These are phyloP conservation scores for Metallyticus violacea DNA, from an alignment of 2,888 invertebrate species.

Conservation along the genomic window DNA sequence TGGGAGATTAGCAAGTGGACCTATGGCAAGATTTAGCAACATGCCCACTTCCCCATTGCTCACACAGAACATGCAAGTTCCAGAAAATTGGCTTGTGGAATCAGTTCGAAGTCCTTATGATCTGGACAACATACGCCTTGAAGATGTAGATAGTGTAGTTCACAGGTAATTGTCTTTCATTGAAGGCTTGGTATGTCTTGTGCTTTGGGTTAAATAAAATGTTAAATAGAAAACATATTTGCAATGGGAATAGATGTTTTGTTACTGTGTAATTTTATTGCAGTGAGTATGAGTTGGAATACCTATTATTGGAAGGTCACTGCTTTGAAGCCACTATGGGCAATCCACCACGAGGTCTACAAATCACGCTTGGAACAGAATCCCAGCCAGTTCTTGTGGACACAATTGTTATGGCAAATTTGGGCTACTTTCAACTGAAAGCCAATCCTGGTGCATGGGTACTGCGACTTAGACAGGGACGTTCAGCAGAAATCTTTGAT, in stretches of 20 bases:
- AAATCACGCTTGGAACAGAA: conserved; percentile 87
- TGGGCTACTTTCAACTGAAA: conserved; percentile 97
- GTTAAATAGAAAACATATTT: not conserved
- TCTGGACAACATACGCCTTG: conserved; percentile 93
- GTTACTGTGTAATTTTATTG: conserved; percentile 34
- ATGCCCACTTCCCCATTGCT: conserved; percentile 89
- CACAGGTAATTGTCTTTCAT: conserved; percentile 59
- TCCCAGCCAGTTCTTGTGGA: conserved; percentile 78
- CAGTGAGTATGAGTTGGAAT: conserved; percentile 94
- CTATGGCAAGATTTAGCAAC: conserved; percentile 81
- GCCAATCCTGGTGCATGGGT: conserved; percentile 97
- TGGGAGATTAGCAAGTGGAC: conserved; percentile 69
- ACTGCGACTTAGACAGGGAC: conserved; percentile 82
- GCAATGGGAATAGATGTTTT: not conserved
- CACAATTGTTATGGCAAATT: conserved; percentile 99
- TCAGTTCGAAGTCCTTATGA: conserved; percentile 91
- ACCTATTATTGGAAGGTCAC: conserved; percentile 92
- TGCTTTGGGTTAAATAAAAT: too few relatives aligned
- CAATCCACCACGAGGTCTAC: conserved; percentile 95
- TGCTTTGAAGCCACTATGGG: conserved; percentile 90
- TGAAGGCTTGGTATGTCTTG: too few relatives aligned
- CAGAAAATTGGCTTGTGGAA: conserved; percentile 95
- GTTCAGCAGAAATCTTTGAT: conserved; percentile 92
- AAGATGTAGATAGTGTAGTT: conserved; percentile 85
- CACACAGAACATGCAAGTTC: conserved; percentile 85